Base-by-base conservation (phyloP, 2,113 vertebrate genomes). In the Columba janthina region DNA sequence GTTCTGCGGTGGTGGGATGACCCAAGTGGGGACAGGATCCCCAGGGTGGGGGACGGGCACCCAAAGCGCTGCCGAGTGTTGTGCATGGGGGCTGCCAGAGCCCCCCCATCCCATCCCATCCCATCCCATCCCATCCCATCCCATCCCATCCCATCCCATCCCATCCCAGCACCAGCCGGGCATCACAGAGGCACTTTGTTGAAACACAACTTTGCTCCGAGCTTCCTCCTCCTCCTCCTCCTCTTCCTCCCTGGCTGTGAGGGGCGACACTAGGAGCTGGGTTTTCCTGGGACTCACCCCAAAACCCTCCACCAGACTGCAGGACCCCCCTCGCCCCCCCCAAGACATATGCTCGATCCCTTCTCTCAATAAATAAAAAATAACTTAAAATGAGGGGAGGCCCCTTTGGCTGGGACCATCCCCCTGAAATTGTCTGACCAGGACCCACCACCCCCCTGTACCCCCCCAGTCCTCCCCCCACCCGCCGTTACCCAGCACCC, bases 301-400 rank as follows among this genome's bases (percentile, higher is more conserved):
- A 38, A 14, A 25, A 8, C 10, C 24, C 61, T 15, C 36, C 32
- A 32, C 24, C 40, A 5, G 28, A 26, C 38, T 26, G 38, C 36
- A 18, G 38, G 12, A 20, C 13, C 38, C 64, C 64, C 16, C 65
- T 66, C 57, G 11, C 38, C 11, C 38, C 92, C 75, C 42, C 54
- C n/a, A 66, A 61, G 50, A 29, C 46, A 6, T 20, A 31, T 17
- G 10, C 64, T 48, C 61, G 18, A 32, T 32, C 67, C 69, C 46
- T 67, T 60, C n/a, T 71, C 48, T 66, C 67, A 79, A 96, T 95
- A 95, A 95, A 96, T 95, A 95, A 89, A 74, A 92, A 95, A 94
- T 96, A 95, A 96, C 61, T 95, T 95, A 46, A 96, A 76, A 69
- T 42, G 20, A 48, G 69, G 71, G 80, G 73, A 14, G 2, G 25